Conservation (phyloP, 64 coral and sea anemone species). For the Pocillopora damicornis region DNA sequence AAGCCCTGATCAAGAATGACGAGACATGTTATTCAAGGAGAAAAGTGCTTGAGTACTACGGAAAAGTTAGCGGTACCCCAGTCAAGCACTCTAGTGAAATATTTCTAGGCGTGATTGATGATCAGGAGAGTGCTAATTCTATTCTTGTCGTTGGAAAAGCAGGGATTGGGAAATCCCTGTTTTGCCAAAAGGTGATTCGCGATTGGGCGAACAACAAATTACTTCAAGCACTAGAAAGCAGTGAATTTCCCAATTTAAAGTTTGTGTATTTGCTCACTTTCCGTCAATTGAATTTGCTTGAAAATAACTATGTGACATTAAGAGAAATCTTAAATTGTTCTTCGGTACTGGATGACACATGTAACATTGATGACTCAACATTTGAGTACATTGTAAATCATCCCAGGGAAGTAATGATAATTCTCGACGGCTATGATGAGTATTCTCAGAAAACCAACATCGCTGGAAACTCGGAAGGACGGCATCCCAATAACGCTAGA, state of each 20-base stretch:
- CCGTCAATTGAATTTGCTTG: too few relatives aligned
- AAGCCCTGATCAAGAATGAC: too few relatives aligned
- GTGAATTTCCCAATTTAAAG: too few relatives aligned
- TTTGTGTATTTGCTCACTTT: too few relatives aligned
- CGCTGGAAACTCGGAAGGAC: neutral
- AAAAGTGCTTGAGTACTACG: too few relatives aligned
- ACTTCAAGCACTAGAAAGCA: too few relatives aligned
- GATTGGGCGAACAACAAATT: neutral
- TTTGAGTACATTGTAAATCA: neutral
- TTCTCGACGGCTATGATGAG: conserved; percentile 36
- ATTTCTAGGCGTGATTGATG: neutral
- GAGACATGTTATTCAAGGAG: too few relatives aligned
- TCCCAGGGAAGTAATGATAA: conserved; percentile 9
- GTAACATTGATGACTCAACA: neutral
- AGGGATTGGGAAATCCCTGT: conserved; percentile 46
- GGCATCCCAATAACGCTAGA: too few relatives aligned
- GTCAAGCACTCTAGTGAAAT: too few relatives aligned
- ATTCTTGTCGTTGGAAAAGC: conserved; percentile 40
- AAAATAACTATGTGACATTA: neutral
- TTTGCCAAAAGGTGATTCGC: neutral
- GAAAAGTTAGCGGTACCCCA: too few relatives aligned
- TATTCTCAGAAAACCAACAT: neutral
- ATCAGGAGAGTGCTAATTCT: neutral
- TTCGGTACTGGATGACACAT: conserved; percentile 11
- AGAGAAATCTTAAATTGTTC: neutral